These are phyloP conservation scores for Leucopsar rothschildi DNA, from an alignment of 2,113 vertebrate genomes.

Conservation along the genomic window DNA sequence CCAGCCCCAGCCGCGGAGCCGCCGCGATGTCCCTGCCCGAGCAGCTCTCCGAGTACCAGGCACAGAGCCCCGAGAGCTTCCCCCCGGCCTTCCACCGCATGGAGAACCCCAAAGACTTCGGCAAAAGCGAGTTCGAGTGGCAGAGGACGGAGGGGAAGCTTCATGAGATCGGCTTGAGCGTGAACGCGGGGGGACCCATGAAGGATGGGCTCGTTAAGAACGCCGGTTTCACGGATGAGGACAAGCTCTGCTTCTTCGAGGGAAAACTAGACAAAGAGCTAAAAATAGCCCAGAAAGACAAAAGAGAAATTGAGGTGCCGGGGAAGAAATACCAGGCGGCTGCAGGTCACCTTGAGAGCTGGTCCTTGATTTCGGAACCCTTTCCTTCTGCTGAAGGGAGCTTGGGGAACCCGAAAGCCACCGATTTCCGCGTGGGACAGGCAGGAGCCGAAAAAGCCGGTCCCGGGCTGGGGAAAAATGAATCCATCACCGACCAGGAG, in stretches of 20 bases:
- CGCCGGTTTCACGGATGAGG: constrained; percentile 86
- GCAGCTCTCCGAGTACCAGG: constrained; percentile 74
- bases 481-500: constrained; percentile 64
- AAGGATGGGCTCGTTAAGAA: constrained; percentile 71
- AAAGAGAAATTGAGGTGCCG: constrained; percentile 63
- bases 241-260: constrained; percentile 90
- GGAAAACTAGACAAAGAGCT: constrained; percentile 77
- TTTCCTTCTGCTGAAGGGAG: constrained; percentile 25
- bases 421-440: constrained; percentile 33
- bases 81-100: constrained; percentile 34
- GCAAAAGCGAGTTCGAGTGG: constrained; percentile 84
- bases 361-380: constrained; percentile 62
- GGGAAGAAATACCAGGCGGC: constrained; percentile 55
- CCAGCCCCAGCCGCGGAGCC: background rate
- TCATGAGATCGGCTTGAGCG: constrained; percentile 73
- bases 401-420: constrained; percentile 26
- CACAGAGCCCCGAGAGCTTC: constrained; percentile 57
- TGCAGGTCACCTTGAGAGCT: constrained; percentile 73
- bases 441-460: background rate
- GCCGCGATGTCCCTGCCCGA: constrained; percentile 80
- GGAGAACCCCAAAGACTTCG: constrained; percentile 70
- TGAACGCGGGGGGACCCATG: constrained; percentile 71
- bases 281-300: constrained; percentile 72
- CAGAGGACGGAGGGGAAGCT: constrained; percentile 81
- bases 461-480: background rate